Percentiles rank a stretch among this genome's conserved stretches.
Conservation (phyloP, 2,888 invertebrate genomes). For the Keiferia lycopersicella region DNA sequence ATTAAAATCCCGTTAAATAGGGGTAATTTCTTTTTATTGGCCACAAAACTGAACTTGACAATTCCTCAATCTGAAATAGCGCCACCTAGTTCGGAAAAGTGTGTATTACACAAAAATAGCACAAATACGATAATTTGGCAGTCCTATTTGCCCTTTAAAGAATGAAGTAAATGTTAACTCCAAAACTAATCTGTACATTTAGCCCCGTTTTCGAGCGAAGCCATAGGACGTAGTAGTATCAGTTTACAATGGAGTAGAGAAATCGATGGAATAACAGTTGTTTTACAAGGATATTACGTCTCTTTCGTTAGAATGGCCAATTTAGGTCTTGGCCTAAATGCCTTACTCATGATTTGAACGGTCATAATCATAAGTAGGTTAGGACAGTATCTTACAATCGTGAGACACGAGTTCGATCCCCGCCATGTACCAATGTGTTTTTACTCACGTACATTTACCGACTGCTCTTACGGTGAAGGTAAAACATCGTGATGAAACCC, state of each 20-base stretch:
- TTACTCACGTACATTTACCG: too few species aligned
- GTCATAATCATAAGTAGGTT: too few species aligned
- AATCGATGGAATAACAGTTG: background rate
- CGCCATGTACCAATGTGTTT: too few species aligned
- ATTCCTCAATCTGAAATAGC: too few species aligned
- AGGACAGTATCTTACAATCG: too few species aligned
- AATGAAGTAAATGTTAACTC: constrained; percentile 6
- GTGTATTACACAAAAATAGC: background rate
- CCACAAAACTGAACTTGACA: too few species aligned
- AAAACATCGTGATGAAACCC: too few species aligned
- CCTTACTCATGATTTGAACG: background rate
- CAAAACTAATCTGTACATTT: constrained; percentile 23
- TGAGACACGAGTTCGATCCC: too few species aligned
- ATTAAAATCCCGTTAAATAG: too few species aligned
- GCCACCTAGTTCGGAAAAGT: too few species aligned
- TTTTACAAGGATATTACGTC: background rate
- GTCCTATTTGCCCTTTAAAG: constrained; percentile 4
- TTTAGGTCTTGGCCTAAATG: background rate
- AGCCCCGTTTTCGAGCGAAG: constrained; percentile 25
- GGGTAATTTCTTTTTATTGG: too few species aligned
- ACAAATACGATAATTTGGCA: background rate
- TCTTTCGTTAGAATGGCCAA: background rate
- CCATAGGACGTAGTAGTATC: constrained; percentile 5
- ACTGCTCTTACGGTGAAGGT: too few species aligned
- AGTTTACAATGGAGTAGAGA: background rate